These are phyloP conservation scores for Hemiscyllium ocellatum DNA, from an alignment of 2,113 vertebrate species.

Conservation along the genomic window DNA sequence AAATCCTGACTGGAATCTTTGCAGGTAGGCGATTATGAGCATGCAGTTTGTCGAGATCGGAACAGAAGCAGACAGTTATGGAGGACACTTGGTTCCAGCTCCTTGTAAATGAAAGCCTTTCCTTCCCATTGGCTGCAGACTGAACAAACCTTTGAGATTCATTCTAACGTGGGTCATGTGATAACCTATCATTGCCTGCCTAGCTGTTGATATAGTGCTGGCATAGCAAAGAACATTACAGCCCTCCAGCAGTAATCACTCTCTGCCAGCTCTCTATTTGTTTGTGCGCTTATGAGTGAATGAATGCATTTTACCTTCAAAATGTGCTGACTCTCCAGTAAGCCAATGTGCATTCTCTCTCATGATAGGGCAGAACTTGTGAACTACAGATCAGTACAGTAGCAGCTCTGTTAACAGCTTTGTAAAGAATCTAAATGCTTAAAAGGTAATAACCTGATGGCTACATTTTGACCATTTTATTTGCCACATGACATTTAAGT, in stretches of 20 bases:
- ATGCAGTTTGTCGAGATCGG: conserved; percentile 3
- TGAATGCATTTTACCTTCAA: conserved; percentile 26
- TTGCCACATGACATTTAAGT: not conserved
- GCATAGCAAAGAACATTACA: conserved; percentile 29
- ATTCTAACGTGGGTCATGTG: conserved; percentile 1
- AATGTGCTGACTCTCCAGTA: conserved; percentile 24
- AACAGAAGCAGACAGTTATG: conserved; percentile 8
- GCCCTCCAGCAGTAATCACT: conserved; percentile 31
- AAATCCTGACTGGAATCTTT: conserved; percentile 25
- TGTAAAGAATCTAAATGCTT: not conserved
- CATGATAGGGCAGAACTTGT: not conserved
- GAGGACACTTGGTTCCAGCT: conserved; percentile 11
- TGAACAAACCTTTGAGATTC: conserved; percentile 29
- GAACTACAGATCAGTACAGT: not conserved
- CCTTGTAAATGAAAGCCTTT: not conserved
- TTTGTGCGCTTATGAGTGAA: conserved; percentile 23
- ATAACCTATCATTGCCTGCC: conserved; percentile 31
- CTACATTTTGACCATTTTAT: not conserved
- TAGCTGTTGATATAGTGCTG: conserved; percentile 24
- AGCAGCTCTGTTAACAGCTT: not conserved
- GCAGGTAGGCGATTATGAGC: conserved; percentile 18
- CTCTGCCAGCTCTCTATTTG: conserved; percentile 29
- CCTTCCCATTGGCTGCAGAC: not conserved
- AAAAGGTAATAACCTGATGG: not conserved
- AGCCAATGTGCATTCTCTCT: not conserved